Conservation (phyloP, 2,888 invertebrate genomes). For the Crioceris asparagi region DNA sequence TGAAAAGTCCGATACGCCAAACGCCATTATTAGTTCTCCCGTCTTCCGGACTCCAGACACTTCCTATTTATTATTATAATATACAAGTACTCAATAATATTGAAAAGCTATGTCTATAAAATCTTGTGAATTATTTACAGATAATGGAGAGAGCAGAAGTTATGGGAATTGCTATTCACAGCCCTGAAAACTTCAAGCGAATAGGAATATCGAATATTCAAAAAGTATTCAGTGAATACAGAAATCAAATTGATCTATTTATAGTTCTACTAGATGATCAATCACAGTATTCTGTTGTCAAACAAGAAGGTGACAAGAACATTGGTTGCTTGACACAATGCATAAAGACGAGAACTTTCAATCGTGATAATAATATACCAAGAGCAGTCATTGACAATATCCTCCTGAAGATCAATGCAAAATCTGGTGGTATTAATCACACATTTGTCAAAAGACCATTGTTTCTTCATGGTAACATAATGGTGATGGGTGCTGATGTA, state of each 20-base stretch:
- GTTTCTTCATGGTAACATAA: constrained; percentile 38
- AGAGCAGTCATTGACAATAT: constrained; percentile 51
- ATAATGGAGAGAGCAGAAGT: neutral
- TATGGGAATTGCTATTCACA: neutral
- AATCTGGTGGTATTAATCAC: constrained; percentile 76
- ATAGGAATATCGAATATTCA: too few relatives aligned
- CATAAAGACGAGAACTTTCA: constrained; percentile 38
- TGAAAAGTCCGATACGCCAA: too few relatives aligned
- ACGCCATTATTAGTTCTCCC: too few relatives aligned
- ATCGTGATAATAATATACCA: neutral
- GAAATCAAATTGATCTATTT: too few relatives aligned
- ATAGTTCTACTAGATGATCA: constrained; percentile 50
- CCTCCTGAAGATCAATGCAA: constrained; percentile 64
- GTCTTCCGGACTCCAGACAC: too few relatives aligned
- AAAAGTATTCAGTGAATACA: too few relatives aligned
- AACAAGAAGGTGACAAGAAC: constrained; percentile 55
- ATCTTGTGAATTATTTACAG: neutral
- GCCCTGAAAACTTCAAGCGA: neutral
- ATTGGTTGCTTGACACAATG: constrained; percentile 67
- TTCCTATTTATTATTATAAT: too few relatives aligned
- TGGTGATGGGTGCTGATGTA: constrained; percentile 73
- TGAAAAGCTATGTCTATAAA: too few relatives aligned
- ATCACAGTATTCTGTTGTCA: constrained; percentile 40
- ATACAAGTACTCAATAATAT: too few relatives aligned
- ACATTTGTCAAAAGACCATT: constrained; percentile 19